Evolutionary conservation across 2,113 vertebrate genomes (phyloP), one percentile per base, ranked within the genome.

Genomic region (Scopus umbretta): DNA sequence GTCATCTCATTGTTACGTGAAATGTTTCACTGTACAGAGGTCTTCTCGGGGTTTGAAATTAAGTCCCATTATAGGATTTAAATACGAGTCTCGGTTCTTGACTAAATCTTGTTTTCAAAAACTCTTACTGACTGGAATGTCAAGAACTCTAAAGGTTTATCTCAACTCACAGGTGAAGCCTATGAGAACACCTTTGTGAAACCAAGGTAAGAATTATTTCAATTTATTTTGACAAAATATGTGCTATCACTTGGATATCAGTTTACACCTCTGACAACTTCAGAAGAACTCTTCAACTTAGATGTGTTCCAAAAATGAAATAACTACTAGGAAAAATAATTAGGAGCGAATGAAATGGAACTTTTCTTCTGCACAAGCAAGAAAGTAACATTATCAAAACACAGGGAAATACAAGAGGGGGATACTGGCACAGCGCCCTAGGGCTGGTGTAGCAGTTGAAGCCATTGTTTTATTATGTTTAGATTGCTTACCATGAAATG

Each of bases 401-500:
- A n/a, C 16, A 13, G n/a, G 52, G 56, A 75, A 92, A 18, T 4
- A 5, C 0, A 30, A 56, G 36, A n/a, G 13, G 21, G 32, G 30
- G 38, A 30, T 32, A 3, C 1, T 21, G 45, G 59, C 82, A 53
- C 53, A 5, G 26, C 23, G 38, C 47, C 27, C 38, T 0, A 0
- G 8, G 32, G 19, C 21, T 94, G 83, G 52, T 58, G 42, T 15
- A 92, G 76, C 91, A 92, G 68, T 25, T 67, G 61, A 66, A 87
- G 47, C 40, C 62, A 82, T 42, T 58, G 70, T 38, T 91, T 76
- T 43, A 66, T 29, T 19, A 34, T 38, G 53, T 80, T 93, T 85
- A 82, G 40, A 72, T 68, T 22, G 76, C 89, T 86, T 42, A 29
- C 78, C 49, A 72, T 82, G 80, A 94, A 97, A 79, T 38, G 81